A percentile compares a stretch with the other conserved stretches of the same genome.
phyloP scores from a whole-genome alignment of 2,888 invertebrate species.

The Drosophila niveifrons region DNA sequence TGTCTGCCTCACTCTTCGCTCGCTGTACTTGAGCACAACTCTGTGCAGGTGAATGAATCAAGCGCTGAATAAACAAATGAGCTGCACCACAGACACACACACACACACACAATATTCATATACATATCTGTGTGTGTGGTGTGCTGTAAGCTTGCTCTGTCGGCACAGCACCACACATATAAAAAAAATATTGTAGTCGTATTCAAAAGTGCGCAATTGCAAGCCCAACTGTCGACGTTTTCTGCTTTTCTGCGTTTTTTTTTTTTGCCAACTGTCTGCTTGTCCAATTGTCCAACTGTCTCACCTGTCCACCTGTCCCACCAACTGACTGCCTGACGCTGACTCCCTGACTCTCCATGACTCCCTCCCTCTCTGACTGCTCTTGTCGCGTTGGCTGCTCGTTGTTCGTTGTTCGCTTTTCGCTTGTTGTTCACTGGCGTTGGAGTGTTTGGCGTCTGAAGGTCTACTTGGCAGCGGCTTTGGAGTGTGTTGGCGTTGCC shows the following conservation, averaged over 20 bases:
- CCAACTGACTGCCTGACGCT: constrained; percentile 24
- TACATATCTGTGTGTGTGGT: constrained; percentile 7
- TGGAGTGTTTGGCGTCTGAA: constrained; percentile 81
- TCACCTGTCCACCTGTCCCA: constrained; percentile 39
- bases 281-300: constrained; percentile 32
- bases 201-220: constrained; percentile 78
- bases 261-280: constrained; percentile 45
- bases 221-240: constrained; percentile 71
- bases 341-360: constrained; percentile 22
- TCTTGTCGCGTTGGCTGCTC: constrained; percentile 67
- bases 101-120: neutral
- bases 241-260: neutral
- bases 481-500: constrained; percentile 75
- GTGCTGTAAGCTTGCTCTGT: constrained; percentile 27
- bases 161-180: constrained; percentile 34
- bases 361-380: constrained; percentile 43
- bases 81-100: constrained; percentile 40
- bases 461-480: constrained; percentile 80
- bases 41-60: constrained; percentile 71
- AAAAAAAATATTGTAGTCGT: constrained; percentile 68
- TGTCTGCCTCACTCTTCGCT: neutral
- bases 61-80: constrained; percentile 73
- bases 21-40: constrained; percentile 59
- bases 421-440: constrained; percentile 60
- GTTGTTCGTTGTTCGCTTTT: constrained; percentile 31